Conservation (phyloP, 2,888 invertebrate genomes). For the Drosophila anomalipes region DNA sequence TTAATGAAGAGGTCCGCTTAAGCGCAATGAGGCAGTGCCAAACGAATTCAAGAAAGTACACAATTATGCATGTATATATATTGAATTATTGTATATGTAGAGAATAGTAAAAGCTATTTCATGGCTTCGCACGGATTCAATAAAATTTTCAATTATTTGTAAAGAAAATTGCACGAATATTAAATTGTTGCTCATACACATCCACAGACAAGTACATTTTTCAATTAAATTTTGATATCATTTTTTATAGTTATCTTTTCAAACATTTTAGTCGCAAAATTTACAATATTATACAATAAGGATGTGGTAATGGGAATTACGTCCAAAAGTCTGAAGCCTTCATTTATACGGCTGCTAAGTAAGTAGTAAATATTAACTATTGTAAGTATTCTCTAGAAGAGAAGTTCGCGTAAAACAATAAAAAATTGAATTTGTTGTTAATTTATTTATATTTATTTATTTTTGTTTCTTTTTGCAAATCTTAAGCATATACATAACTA, state of each 20-base stretch:
- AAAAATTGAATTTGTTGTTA: not conserved
- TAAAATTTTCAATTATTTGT: not conserved
- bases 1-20: conserved; percentile 9
- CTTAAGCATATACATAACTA: not conserved
- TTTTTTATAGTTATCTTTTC: not conserved
- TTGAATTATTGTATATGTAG: not conserved
- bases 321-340: not conserved
- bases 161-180: not conserved
- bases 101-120: not conserved
- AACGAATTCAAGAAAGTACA: conserved; percentile 11
- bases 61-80: not conserved
- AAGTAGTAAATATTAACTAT: not conserved
- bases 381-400: not conserved
- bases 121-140: not conserved
- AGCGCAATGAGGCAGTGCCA: not conserved
- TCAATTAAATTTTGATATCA: not conserved
- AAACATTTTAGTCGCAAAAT: not conserved
- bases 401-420: not conserved
- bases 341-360: not conserved
- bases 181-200: not conserved
- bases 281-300: not conserved
- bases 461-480: not conserved
- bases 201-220: not conserved
- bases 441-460: not conserved
- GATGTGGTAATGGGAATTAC: not conserved